Percentiles rank a stretch among this genome's conserved stretches.
These are phyloP conservation scores for Fregata magnificens DNA, from an alignment of 2,113 vertebrate species.

Conservation along the genomic window DNA sequence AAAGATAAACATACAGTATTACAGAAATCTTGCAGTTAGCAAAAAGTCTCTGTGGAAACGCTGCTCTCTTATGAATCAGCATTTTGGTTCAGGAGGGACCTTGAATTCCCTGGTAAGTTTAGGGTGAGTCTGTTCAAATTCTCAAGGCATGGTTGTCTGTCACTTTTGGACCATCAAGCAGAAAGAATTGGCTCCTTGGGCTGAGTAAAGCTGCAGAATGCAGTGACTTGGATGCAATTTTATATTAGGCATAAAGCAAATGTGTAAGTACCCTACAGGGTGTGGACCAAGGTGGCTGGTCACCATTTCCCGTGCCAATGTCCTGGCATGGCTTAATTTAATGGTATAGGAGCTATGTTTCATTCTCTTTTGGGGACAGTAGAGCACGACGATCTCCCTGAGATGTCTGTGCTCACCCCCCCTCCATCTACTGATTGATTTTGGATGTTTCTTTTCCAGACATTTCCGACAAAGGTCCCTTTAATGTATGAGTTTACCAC, in stretches of 20 bases:
- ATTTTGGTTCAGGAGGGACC: background rate
- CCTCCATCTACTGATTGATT: background rate
- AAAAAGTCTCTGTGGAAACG: background rate
- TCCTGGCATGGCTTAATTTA: background rate
- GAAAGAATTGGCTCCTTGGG: background rate
- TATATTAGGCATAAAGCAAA: background rate
- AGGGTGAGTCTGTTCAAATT: background rate
- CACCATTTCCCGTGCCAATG: background rate
- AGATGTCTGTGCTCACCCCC: background rate
- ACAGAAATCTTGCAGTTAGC: background rate
- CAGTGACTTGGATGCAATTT: background rate
- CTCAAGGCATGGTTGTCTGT: background rate
- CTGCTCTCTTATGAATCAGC: background rate
- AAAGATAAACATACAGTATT: background rate
- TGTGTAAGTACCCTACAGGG: background rate
- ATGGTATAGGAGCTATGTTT: background rate
- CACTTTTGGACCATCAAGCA: background rate
- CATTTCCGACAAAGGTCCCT: background rate
- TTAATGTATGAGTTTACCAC: background rate
- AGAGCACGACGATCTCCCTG: background rate
- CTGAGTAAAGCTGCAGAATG: background rate
- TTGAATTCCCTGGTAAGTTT: background rate
- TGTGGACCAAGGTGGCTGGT: background rate
- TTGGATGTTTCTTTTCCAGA: background rate
- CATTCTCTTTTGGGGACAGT: background rate